Percentiles rank a stretch among this genome's conserved stretches.
Conservation (phyloP, 2,113 vertebrate species). For the Gracilinanus agilis region DNA sequence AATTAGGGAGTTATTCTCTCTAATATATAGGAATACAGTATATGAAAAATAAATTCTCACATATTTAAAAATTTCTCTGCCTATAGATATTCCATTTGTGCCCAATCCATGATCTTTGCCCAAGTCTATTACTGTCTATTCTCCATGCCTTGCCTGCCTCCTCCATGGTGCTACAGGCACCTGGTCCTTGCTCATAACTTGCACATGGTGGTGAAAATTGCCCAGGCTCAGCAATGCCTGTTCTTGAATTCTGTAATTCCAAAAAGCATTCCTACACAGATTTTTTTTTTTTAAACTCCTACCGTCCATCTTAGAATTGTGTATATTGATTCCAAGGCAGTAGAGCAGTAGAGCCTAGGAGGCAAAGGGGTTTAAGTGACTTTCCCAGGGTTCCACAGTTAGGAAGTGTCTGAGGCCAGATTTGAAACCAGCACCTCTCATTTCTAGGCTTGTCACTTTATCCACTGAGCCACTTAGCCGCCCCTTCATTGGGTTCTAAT, state of each 20-base stretch:
- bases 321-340: no score
- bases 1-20: no score
- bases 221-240: not conserved
- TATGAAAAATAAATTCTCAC: no score
- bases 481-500: not conserved
- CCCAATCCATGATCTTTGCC: not conserved
- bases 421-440: no score
- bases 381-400: no score
- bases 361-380: no score
- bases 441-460: no score
- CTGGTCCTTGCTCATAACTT: not conserved
- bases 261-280: not conserved
- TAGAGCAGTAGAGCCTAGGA: no score
- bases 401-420: no score
- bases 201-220: not conserved
- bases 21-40: no score
- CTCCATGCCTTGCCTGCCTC: not conserved
- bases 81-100: not conserved
- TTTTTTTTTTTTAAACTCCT: rapidly evolving
- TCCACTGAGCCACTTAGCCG: no score
- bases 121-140: not conserved
- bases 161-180: not conserved
- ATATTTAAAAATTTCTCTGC: not conserved
- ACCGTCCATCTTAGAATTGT: no score
- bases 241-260: not conserved